phyloP scores from a whole-genome alignment of 2,888 invertebrate genomes.

The Polietes domitor region DNA sequence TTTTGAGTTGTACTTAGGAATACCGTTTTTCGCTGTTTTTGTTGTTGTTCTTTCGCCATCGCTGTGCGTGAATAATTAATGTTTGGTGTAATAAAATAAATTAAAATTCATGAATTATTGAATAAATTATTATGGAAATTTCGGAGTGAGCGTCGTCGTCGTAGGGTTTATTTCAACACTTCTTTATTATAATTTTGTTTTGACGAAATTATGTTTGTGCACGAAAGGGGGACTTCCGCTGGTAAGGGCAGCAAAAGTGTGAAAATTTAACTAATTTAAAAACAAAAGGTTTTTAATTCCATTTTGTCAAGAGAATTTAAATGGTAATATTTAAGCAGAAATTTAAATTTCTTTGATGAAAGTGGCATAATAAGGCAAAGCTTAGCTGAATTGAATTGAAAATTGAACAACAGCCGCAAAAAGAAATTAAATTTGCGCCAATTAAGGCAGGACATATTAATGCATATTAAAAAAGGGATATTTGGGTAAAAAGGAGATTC shows the following conservation, averaged over 20 bases:
- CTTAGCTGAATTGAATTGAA: neutral
- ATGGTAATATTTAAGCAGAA: neutral
- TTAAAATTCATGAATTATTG: conserved; percentile 60
- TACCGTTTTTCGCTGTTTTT: conserved; percentile 34
- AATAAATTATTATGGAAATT: conserved; percentile 34
- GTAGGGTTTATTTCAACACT: neutral
- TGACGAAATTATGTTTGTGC: neutral
- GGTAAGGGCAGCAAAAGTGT: neutral
- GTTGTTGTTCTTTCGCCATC: neutral
- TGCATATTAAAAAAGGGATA: no score
- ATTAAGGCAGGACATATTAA: no score
- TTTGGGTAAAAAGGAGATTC: no score
- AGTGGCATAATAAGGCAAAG: neutral
- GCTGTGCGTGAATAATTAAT: conserved; percentile 58
- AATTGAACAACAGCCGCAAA: no score
- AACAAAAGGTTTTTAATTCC: conserved; percentile 1
- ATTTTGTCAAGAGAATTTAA: neutral
- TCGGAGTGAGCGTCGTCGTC: neutral
- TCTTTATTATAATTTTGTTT: neutral
- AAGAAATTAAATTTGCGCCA: neutral
- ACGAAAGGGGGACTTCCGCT: neutral
- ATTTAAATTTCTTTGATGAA: neutral
- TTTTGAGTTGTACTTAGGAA: conserved; percentile 38
- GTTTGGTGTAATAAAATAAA: conserved; percentile 53
- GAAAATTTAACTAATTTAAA: neutral